Evolutionary conservation across 2,888 invertebrate genomes (phyloP), one percentile per base, ranked within the genome.

Genomic region (Neocrepidodera transversa): DNA sequence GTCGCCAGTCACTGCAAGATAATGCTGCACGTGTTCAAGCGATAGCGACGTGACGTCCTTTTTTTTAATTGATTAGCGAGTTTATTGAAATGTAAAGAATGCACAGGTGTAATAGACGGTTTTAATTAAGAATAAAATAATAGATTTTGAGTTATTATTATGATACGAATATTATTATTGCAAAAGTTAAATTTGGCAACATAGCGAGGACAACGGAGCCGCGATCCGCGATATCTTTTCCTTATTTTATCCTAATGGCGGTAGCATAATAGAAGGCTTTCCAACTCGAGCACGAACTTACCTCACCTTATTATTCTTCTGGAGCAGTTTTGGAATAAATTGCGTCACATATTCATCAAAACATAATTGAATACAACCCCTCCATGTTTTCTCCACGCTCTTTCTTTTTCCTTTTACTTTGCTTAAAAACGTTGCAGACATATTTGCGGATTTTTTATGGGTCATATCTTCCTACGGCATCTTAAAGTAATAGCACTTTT

Each of bases 311-410:
- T 62, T 62, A 58, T 62, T 58, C 58, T 62, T 58, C 58, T 11
- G 23, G 42, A 40, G 52, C 50, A 58, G 54, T 26, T 48, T 32
- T 51, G 53, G 51, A 55, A 62, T 53, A 55, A 62, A 62, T 62
- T 58, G 62, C 49, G 13, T 50, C 61, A 54, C 52, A 55, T 58
- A 58, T 58, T 62, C 58, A 62, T 62, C 62, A 62, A 51, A 62
- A 62, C 58, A 54, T 58, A 58, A 62, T 62, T 62, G 62, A 52
- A 62, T 58, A 58, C 55, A 62, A 55, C 58, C 62, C 40, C 52
- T 49, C 23, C 20, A 11, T 42, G 20, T 23, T 42, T 23, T 18
- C 42, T 20, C 42, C 6, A 20, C 20, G 7, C 11, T 18, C 20
- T 6, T 42, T 42, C 13, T 42, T 42, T 23, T 23, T 13, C 42